Base-by-base conservation (phyloP, 2,797 vertebrate species). In the Channallabes apus region DNA sequence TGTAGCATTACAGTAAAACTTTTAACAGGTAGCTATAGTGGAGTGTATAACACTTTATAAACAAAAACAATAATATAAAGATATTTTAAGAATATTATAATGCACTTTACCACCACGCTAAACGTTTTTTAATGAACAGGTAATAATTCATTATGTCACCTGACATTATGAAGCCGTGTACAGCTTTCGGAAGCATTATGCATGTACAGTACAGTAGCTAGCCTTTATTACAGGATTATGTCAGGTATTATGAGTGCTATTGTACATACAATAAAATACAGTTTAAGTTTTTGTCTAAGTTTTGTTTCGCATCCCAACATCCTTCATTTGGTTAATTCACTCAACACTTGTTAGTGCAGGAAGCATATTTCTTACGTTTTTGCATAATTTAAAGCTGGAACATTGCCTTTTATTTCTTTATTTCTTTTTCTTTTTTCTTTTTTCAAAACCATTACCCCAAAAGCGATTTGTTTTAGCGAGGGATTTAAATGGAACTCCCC, bases 401-500 rank as follows among this genome's bases (percentile, higher is more conserved):
- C 68, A 4, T 67, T 80, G 68, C 29, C 15, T 58, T 83, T 69
- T 86, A 69, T 29, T 41, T 12, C 22, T 32, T 54, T 6, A 65
- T 35, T 41, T 12, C 20, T 32, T 54, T 6, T 56, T 35, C 87
- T 84, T 29, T 76, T 58, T 46, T 27, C 56, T 41, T 88, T 84
- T 29, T 76, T 58, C 14, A 15, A 67, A 67, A 76, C 84, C 88
- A 86, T 90, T 86, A 88, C 82, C 82, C 54, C 75, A 79, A 76
- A 59, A 82, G 71, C 80, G 87, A 89, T 88, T 87, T 87, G 87
- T 86, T 88, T 80, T 76, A 88, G 84, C 78, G 71, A 82, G 65
- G 88, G 88, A 89, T 89, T 89, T 67, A 80, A 80, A 51, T 27
- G 41, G 72, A 78, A 61, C 54, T 85, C 83, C 75, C 89, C 89